Percentiles rank a stretch among this genome's conserved stretches.
Conservation (phyloP, 2,797 vertebrate species). For the Falco berigora region DNA sequence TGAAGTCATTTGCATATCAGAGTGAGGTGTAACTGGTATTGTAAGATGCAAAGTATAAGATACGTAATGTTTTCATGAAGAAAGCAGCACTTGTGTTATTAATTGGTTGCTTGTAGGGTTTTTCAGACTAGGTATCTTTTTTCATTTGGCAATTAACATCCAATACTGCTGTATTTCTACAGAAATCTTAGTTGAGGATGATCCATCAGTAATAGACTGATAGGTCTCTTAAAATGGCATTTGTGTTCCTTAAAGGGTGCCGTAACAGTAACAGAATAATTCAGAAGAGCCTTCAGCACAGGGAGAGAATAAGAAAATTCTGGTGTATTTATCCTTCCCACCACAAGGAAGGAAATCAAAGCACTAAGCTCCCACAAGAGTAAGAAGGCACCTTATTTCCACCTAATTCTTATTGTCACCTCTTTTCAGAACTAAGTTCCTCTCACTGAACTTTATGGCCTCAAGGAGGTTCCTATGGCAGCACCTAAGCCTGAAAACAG, state of each 20-base stretch:
- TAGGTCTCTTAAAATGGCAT: neutral
- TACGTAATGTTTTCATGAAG: neutral
- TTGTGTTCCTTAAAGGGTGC: neutral
- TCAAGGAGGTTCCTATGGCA: neutral
- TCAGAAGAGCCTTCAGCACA: neutral
- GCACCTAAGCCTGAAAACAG: neutral
- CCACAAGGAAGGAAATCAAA: neutral
- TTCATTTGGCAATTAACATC: neutral
- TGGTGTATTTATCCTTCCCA: neutral
- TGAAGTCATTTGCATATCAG: fast-evolving
- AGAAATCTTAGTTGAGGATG: neutral
- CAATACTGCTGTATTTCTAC: neutral
- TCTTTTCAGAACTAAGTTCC: neutral
- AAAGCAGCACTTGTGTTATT: neutral
- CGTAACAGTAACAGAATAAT: neutral
- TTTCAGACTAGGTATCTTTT: neutral
- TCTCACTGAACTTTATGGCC: neutral
- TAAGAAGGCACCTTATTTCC: neutral
- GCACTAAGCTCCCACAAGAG: neutral
- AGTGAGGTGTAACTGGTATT: neutral
- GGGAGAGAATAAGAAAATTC: neutral
- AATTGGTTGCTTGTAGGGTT: neutral
- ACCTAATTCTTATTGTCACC: neutral
- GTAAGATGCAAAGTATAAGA: neutral
- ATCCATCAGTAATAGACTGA: neutral